Evolutionary conservation across 2,888 invertebrate genomes (phyloP).

Genomic region (Rotaria magnacalcarata): DNA sequence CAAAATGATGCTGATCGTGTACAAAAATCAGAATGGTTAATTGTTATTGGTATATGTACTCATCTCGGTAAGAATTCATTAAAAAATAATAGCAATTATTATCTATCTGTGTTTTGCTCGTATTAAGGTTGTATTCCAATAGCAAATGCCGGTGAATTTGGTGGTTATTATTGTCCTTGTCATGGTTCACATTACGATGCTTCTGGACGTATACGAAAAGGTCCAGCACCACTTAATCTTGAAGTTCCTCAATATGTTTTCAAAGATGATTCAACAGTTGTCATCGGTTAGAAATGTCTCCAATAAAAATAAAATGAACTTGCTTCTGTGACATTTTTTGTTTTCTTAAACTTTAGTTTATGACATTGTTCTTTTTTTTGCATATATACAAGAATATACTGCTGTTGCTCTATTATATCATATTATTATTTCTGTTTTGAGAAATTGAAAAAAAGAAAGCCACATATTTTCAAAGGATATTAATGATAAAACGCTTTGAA

Average conservation of each 20-base stretch:
- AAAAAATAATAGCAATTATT: background rate
- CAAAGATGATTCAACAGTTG: constrained; percentile 66
- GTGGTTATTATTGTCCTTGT: constrained; percentile 98
- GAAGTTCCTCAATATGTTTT: constrained; percentile 82
- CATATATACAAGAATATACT: background rate
- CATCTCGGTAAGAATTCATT: constrained; percentile 55
- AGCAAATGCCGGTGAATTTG: constrained; percentile 72
- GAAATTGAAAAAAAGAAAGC: background rate
- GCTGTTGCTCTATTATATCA: background rate
- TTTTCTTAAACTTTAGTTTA: background rate
- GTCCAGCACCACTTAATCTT: constrained; percentile 92
- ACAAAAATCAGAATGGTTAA: constrained; percentile 80
- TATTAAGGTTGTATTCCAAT: constrained; percentile 81
- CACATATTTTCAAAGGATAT: background rate
- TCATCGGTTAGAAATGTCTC: constrained; percentile 68
- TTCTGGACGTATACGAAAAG: constrained; percentile 94
- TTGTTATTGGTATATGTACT: constrained; percentile 77
- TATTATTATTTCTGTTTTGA: background rate
- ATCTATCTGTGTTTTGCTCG: background rate
- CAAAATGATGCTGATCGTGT: constrained; percentile 75
- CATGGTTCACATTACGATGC: constrained; percentile 98
- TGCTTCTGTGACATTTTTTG: background rate
- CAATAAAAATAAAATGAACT: background rate
- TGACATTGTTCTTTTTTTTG: background rate
- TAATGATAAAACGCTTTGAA: too few species aligned